These are phyloP conservation scores for Pogonocherus hispidulus DNA, from an alignment of 2,888 invertebrate species.

Conservation along the genomic window DNA sequence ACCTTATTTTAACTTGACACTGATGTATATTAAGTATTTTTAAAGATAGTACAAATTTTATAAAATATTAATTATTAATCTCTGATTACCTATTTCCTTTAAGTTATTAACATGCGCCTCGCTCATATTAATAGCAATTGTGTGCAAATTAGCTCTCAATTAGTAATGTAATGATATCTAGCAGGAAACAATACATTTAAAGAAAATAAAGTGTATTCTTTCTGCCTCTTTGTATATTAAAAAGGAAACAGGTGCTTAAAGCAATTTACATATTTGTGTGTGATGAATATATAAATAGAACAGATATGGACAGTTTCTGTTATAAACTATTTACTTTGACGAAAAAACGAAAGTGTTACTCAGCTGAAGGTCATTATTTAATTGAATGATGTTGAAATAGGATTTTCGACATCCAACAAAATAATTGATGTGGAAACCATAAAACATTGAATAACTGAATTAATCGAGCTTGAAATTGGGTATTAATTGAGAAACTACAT, in stretches of 20 bases:
- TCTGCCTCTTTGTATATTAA: background rate
- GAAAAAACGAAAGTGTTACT: background rate
- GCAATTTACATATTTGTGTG: background rate
- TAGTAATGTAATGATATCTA: background rate
- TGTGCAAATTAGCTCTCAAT: background rate
- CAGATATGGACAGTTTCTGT: background rate
- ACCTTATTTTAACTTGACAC: no score
- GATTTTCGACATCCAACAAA: constrained; percentile 2
- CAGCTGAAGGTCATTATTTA: background rate
- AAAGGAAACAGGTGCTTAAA: background rate
- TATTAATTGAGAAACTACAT: background rate
- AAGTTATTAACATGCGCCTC: no score
- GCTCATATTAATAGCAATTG: no score
- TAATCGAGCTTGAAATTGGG: constrained; percentile 13
- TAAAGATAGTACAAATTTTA: no score
- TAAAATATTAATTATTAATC: no score
- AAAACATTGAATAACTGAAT: constrained; percentile 9
- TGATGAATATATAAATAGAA: background rate
- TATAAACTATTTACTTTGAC: background rate
- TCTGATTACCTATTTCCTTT: no score
- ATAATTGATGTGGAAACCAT: constrained; percentile 21
- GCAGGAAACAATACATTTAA: background rate
- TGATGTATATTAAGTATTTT: no score
- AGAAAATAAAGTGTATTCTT: background rate
- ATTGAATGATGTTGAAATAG: constrained; percentile 9